These are phyloP conservation scores for Scarus forsteni DNA, from an alignment of 2,797 vertebrate genomes.

Conservation along the genomic window DNA sequence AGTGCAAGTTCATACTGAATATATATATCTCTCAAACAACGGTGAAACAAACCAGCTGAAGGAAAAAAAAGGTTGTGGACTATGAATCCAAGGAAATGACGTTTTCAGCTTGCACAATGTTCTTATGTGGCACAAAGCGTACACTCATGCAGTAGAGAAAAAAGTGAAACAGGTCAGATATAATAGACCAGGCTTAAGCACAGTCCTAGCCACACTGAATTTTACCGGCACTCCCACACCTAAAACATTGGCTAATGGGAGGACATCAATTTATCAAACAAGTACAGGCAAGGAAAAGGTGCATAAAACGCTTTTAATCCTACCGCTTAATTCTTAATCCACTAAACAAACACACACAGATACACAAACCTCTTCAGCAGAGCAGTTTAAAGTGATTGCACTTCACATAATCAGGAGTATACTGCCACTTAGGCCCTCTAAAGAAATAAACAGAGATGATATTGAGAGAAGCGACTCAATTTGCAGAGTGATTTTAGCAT, in stretches of 20 bases:
- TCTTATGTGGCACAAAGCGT: too few relatives aligned
- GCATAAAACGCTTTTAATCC: slow-evolving; percentile 23
- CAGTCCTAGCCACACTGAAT: too few relatives aligned
- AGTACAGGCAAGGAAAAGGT: slow-evolving; percentile 12
- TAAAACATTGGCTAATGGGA: background rate
- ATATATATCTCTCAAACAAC: too few relatives aligned
- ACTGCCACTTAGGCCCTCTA: slow-evolving; percentile 40
- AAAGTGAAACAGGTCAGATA: background rate
- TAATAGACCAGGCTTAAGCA: background rate
- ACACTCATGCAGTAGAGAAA: background rate
- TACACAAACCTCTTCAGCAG: slow-evolving; percentile 3
- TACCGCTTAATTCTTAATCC: slow-evolving; percentile 1
- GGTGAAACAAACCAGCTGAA: too few relatives aligned
- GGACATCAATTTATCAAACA: slow-evolving; percentile 19
- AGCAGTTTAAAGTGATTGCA: slow-evolving; percentile 12
- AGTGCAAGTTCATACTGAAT: too few relatives aligned
- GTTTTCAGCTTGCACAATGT: too few relatives aligned
- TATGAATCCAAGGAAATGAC: too few relatives aligned
- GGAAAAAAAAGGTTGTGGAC: too few relatives aligned
- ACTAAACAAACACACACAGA: slow-evolving; percentile 3
- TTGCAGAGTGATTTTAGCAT: slow-evolving; percentile 66
- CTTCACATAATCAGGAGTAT: slow-evolving; percentile 41
- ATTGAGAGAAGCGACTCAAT: slow-evolving; percentile 66
- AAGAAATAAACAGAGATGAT: slow-evolving; percentile 57
- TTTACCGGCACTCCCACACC: background rate